Conservation (phyloP, 2,888 invertebrate species). For the Drosophila limbata region DNA sequence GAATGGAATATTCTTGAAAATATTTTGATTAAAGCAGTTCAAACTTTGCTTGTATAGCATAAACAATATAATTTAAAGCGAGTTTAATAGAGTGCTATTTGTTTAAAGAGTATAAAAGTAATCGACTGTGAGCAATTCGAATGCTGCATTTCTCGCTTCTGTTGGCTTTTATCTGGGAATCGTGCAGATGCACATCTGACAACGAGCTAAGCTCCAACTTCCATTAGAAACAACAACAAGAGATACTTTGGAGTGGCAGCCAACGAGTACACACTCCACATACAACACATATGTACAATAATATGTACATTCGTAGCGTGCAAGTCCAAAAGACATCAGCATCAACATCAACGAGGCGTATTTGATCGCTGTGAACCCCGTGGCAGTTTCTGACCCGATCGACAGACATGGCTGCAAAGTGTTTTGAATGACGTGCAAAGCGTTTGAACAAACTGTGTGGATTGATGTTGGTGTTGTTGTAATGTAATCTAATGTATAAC, state of each 20-base stretch:
- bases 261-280: neutral
- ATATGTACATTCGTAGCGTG: neutral
- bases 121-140: conserved; percentile 11
- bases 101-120: conserved; percentile 19
- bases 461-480: conserved; percentile 8
- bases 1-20: neutral
- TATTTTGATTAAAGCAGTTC: neutral
- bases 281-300: neutral
- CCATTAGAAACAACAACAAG: conserved; percentile 20
- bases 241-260: conserved; percentile 21
- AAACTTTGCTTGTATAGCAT: too few relatives aligned
- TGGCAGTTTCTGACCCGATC: conserved; percentile 41
- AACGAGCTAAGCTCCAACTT: neutral
- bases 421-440: conserved; percentile 40
- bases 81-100: neutral
- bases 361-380: conserved; percentile 34
- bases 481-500: conserved; percentile 15
- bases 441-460: conserved; percentile 24
- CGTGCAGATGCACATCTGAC: conserved; percentile 45
- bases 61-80: neutral
- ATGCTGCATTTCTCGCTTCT: conserved; percentile 1
- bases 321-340: conserved; percentile 1
- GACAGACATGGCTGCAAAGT: conserved; percentile 22
- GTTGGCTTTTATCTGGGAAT: conserved; percentile 42
- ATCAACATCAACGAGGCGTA: conserved; percentile 5